Evolutionary conservation across 2,113 vertebrate species (phyloP).

Genomic region (Tachysurus fulvidraco): DNA sequence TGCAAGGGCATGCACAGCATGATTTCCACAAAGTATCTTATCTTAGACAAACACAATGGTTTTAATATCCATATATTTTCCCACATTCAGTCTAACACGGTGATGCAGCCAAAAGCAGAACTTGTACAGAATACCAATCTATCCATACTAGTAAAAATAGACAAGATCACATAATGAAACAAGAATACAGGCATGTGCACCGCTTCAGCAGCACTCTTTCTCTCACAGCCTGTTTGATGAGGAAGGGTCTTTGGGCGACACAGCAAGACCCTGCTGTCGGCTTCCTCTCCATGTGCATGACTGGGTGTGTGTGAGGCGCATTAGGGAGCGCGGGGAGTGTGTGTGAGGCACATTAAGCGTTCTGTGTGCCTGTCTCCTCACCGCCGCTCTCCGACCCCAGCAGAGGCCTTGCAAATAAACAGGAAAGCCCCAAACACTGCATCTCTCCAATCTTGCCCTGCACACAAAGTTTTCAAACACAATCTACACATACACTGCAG

Average conservation of each 20-base stretch:
- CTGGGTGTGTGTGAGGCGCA: slow-evolving; percentile 71
- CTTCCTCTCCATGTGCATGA: slow-evolving; percentile 92
- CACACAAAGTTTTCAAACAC: slow-evolving; percentile 87
- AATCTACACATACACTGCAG: slow-evolving; percentile 76
- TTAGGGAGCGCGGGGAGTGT: slow-evolving; percentile 61
- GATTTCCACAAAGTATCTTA: slow-evolving; percentile 79
- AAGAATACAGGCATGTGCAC: slow-evolving; percentile 13
- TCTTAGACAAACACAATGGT: slow-evolving; percentile 54
- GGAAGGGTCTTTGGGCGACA: slow-evolving; percentile 68
- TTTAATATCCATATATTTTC: slow-evolving; percentile 29
- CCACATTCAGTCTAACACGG: background rate
- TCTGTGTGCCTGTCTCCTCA: slow-evolving; percentile 45
- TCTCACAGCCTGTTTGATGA: slow-evolving; percentile 38
- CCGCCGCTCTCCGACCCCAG: slow-evolving; percentile 51
- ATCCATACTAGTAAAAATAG: slow-evolving; percentile 11
- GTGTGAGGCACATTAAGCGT: slow-evolving; percentile 66
- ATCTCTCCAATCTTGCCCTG: slow-evolving; percentile 89
- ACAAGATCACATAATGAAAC: background rate
- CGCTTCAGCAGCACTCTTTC: slow-evolving; percentile 11
- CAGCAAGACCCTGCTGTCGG: slow-evolving; percentile 84
- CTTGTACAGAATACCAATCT: slow-evolving; percentile 10
- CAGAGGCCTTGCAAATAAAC: slow-evolving; percentile 90
- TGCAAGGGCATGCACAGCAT: slow-evolving; percentile 84
- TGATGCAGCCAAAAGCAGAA: slow-evolving; percentile 5
- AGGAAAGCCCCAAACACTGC: slow-evolving; percentile 89